A percentile compares a stretch with the other conserved stretches of the same genome.
Evolutionary conservation across 2,888 invertebrate species (phyloP).

Genomic region (Stegana nigrithorax): DNA sequence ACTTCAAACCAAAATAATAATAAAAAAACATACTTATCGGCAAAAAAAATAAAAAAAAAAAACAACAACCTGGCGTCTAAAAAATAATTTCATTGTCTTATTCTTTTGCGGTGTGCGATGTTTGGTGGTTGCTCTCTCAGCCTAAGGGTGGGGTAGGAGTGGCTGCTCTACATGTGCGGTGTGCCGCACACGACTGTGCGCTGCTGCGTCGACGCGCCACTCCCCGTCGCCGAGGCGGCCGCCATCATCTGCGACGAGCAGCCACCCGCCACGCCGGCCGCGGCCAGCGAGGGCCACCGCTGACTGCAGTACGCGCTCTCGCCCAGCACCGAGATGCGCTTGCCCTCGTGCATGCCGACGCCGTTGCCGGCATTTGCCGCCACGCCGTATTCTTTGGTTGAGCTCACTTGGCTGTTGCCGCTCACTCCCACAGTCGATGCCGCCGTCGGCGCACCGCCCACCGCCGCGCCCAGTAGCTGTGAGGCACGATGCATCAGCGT

Average conservation of each 20-base stretch:
- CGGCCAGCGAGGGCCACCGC: conserved; percentile 66
- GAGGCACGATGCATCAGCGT: conserved; percentile 74
- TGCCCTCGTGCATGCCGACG: conserved; percentile 67
- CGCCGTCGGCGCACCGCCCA: conserved; percentile 52
- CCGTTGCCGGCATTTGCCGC: conserved; percentile 42
- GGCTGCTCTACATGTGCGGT: conserved; percentile 66
- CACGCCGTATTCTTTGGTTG: conserved; percentile 62
- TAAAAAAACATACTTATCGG: too few species aligned
- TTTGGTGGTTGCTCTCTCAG: conserved; percentile 48
- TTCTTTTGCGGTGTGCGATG: conserved; percentile 17
- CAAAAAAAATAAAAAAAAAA: conserved; percentile 29
- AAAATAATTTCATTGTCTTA: conserved; percentile 31
- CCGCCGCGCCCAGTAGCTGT: conserved; percentile 67
- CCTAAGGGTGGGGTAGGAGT: too few species aligned
- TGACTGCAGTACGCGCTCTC: conserved; percentile 69
- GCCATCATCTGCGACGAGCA: conserved; percentile 58
- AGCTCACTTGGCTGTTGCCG: conserved; percentile 27
- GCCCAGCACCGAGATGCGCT: conserved; percentile 68
- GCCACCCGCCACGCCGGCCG: conserved; percentile 57
- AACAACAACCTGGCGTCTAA: too few species aligned
- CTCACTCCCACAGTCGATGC: conserved; percentile 31
- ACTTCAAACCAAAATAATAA: conserved; percentile 37
- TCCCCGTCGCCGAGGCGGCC: conserved; percentile 52
- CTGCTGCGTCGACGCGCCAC: conserved; percentile 50
- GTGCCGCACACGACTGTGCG: conserved; percentile 67